Conservation (phyloP, 64 coral and sea anemone species). For the Platygyra sinensis region DNA sequence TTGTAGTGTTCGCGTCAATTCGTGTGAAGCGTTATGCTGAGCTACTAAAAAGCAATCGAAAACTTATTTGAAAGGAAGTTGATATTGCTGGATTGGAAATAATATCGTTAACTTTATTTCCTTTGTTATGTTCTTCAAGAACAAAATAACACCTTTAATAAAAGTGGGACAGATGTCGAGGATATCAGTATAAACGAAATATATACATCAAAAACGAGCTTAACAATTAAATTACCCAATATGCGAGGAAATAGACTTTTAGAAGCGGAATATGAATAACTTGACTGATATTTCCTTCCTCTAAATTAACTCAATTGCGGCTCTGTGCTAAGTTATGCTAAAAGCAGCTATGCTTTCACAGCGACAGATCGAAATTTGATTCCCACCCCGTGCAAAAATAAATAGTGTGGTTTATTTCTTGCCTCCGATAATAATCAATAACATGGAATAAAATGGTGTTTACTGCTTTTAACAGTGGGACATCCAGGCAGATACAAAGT, state of each 20-base stretch:
- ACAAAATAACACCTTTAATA: conserved; percentile 41
- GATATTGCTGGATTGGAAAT: conserved; percentile 40
- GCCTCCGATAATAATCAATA: conserved; percentile 10
- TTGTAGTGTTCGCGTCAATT: not conserved
- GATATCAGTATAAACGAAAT: not conserved
- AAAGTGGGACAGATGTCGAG: conserved; percentile 31
- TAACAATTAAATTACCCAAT: conserved; percentile 36
- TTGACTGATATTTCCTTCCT: conserved; percentile 35
- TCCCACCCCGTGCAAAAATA: not conserved
- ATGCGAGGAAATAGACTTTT: conserved; percentile 26
- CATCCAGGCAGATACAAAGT: not conserved
- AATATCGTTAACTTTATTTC: conserved; percentile 20
- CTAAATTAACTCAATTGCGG: conserved; percentile 3
- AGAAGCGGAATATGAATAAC: conserved; percentile 24
- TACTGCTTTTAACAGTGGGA: conserved; percentile 20
- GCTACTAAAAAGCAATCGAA: not conserved
- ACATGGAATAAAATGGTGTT: conserved; percentile 22
- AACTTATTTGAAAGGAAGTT: conserved; percentile 15
- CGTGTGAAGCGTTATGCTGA: not conserved
- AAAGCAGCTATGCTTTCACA: not conserved
- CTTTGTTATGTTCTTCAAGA: conserved; percentile 35
- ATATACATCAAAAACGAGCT: conserved; percentile 31
- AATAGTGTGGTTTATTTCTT: not conserved
- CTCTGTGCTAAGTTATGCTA: not conserved
- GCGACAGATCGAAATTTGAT: not conserved